Base-by-base conservation (phyloP, 1,140 invertebrate species). In the Hirudo medicinalis region DNA sequence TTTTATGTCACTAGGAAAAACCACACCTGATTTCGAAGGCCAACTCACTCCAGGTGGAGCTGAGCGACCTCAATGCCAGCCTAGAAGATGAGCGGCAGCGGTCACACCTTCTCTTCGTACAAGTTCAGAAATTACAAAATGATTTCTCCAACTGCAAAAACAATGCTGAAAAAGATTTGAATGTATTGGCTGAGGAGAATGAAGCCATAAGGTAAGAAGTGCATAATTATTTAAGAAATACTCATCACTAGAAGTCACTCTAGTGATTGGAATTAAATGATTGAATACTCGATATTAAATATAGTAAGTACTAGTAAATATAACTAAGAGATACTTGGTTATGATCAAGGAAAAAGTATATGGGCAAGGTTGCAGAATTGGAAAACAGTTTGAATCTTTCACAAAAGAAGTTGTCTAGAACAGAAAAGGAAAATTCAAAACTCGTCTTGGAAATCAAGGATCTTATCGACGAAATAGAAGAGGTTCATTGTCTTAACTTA, bases 101-200 rank as follows among this genome's bases (percentile, higher is more conserved):
- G 22, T 25, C 22, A 63, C 57, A 63, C 11, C 57, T 63, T 11
- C 13, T 63, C 57, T 32, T 63, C 57, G 29, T 32, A 11, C 57
- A 63, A 63, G 9, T 63, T 13, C 57, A 63, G 29, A 63, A 63
- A 63, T 32, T 63, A 25, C 57, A 63, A 20, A 25, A 13, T n/a
- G 57, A 63, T 25, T 22, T 63, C 11, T 25, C 22, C 5, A 25
- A 3, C 22, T 32, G 8, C 11, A 63, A 63, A 63, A 32, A 22
- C 13, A 63, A 63, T 8, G 22, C 29, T 63, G 57, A 63, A 63
- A 63, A 32, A 22, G 57, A 63, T 63, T 32, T 63, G 57, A 32
- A 1, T n/a, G 22, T 63, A 19, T 25, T 9, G 4, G 22, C 29
- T 32, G 57, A 63, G 9, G 57, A 63, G 19, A 63, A 25, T 13